Evolutionary conservation across 2,888 invertebrate genomes (phyloP).

Genomic region (Drosophila borborema): DNA sequence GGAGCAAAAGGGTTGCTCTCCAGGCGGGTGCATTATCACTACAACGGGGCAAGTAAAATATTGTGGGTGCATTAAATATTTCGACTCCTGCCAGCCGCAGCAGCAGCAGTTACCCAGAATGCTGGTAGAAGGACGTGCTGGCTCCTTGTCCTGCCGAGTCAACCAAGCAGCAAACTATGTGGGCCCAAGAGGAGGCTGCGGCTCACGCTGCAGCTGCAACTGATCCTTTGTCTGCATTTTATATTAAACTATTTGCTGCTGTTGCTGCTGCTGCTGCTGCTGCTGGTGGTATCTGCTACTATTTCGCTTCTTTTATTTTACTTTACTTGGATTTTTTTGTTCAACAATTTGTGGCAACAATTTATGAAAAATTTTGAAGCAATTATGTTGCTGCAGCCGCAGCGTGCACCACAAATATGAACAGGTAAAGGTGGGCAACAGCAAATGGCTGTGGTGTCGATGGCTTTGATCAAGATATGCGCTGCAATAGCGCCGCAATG

Average conservation of each 20-base stretch:
- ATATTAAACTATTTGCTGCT: constrained; percentile 70
- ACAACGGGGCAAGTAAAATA: constrained; percentile 55
- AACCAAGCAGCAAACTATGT: constrained; percentile 50
- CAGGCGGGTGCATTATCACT: constrained; percentile 69
- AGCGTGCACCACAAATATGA: constrained; percentile 38
- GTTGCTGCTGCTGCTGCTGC: constrained; percentile 25
- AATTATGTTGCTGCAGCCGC: constrained; percentile 63
- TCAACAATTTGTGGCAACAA: constrained; percentile 62
- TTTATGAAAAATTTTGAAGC: constrained; percentile 72
- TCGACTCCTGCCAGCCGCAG: constrained; percentile 41
- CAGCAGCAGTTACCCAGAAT: constrained; percentile 19
- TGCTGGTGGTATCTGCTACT: constrained; percentile 26
- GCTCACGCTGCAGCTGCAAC: constrained; percentile 15
- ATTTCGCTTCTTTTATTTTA: constrained; percentile 36
- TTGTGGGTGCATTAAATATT: constrained; percentile 75
- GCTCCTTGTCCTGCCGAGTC: constrained; percentile 17
- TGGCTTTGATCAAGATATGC: constrained; percentile 2
- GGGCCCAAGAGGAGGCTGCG: constrained; percentile 29
- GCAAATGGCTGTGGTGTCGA: constrained; percentile 4
- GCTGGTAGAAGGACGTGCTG: constrained; percentile 23
- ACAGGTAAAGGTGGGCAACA: constrained; percentile 9
- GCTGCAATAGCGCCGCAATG: not conserved
- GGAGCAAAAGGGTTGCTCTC: constrained; percentile 9
- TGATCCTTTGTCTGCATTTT: constrained; percentile 69
- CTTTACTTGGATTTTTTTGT: constrained; percentile 2